Evolutionary conservation across 2,888 invertebrate species (phyloP).

Genomic region (Tenthredo amoena): DNA sequence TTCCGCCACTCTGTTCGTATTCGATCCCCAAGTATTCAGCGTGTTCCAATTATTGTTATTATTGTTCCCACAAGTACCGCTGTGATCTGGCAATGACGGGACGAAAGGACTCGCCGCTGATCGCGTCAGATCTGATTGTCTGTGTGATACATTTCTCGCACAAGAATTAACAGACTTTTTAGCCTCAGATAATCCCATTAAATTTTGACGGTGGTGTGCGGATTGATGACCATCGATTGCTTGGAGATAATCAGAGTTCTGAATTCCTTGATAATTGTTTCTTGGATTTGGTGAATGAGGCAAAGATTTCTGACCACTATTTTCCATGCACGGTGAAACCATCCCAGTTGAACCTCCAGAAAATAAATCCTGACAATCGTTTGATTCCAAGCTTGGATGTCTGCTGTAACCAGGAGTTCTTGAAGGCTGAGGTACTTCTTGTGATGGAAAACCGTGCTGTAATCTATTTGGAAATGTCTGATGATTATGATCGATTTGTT

Average conservation of each 20-base stretch:
- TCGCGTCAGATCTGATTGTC: conserved; percentile 62
- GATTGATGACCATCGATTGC: conserved; percentile 53
- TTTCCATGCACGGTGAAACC: conserved; percentile 57
- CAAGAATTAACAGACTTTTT: conserved; percentile 58
- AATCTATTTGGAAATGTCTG: conserved; percentile 57
- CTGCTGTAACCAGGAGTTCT: conserved; percentile 56
- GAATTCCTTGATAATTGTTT: conserved; percentile 46
- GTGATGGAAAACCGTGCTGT: conserved; percentile 63
- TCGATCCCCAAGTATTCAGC: conserved; percentile 64
- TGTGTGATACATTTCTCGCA: conserved; percentile 54
- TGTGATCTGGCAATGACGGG: conserved; percentile 63
- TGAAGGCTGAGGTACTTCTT: conserved; percentile 59
- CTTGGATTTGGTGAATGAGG: conserved; percentile 17
- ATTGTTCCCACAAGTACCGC: conserved; percentile 48
- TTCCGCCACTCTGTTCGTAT: conserved; percentile 59
- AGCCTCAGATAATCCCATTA: conserved; percentile 58
- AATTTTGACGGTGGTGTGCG: conserved; percentile 55
- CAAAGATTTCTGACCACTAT: conserved; percentile 53
- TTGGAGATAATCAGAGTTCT: conserved; percentile 57
- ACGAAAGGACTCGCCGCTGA: conserved; percentile 60
- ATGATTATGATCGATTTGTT: conserved; percentile 62
- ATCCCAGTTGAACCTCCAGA: conserved; percentile 51
- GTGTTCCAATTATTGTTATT: conserved; percentile 65
- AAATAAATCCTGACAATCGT: conserved; percentile 56
- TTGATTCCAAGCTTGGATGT: conserved; percentile 52